Evolutionary conservation across 2,113 vertebrate species (phyloP).

Genomic region (Lycaon pictus): DNA sequence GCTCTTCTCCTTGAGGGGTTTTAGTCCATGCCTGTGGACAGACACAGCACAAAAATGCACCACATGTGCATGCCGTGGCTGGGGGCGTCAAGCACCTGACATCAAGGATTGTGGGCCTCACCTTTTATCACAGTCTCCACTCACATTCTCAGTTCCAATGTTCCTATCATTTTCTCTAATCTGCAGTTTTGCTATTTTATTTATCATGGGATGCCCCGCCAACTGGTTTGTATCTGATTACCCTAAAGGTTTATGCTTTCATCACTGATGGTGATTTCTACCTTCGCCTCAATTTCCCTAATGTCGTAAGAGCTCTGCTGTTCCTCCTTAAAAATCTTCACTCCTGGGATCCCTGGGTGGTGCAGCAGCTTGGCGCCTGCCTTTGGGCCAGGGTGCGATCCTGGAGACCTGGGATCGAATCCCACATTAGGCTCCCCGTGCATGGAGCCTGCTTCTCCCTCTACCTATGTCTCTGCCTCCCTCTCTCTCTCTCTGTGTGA

Average conservation of each 20-base stretch:
- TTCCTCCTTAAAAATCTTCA: neutral
- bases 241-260: neutral
- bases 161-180: neutral
- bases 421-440: no score
- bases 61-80: fast-evolving
- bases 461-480: no score
- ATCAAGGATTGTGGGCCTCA: neutral
- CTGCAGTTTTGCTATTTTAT: slow-evolving; percentile 8
- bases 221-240: neutral
- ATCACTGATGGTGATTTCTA: neutral
- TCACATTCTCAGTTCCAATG: neutral
- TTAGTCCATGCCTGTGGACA: neutral
- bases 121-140: neutral
- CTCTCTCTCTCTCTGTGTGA: no score
- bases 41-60: fast-evolving
- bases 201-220: neutral
- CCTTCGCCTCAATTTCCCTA: neutral
- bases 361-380: no score
- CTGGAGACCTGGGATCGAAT: no score
- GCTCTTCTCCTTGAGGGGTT: neutral
- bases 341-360: neutral
- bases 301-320: neutral
- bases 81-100: neutral
- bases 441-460: no score
- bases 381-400: no score